These are phyloP conservation scores for Lissonota sp. DNA, from an alignment of 2,888 invertebrate genomes.

Conservation along the genomic window DNA sequence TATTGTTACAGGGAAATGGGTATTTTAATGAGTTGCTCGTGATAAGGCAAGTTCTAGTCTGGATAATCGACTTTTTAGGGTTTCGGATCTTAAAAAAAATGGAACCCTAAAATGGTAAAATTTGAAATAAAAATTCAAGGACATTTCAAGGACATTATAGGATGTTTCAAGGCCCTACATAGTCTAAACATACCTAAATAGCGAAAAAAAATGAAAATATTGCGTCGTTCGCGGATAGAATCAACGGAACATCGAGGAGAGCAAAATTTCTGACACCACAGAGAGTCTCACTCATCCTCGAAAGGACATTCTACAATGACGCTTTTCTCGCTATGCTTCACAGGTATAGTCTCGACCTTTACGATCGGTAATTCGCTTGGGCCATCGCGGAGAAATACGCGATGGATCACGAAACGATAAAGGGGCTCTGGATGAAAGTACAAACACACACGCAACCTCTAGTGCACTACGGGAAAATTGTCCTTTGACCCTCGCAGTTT, in stretches of 20 bases:
- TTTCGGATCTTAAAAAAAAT: not conserved
- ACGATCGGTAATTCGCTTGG: slow-evolving; percentile 72
- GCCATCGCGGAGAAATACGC: slow-evolving; percentile 21
- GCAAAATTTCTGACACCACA: slow-evolving; percentile 15
- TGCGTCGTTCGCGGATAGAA: slow-evolving; percentile 10
- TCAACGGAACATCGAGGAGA: slow-evolving; percentile 23
- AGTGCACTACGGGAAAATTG: slow-evolving; percentile 30
- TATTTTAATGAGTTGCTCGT: no score
- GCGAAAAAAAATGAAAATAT: slow-evolving; percentile 17
- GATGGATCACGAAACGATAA: slow-evolving; percentile 53
- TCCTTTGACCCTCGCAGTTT: not conserved
- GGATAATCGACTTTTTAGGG: not conserved
- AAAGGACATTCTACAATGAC: slow-evolving; percentile 73
- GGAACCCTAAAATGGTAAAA: not conserved
- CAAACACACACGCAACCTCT: not conserved
- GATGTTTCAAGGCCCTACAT: no score
- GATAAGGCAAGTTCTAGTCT: no score
- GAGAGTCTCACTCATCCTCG: slow-evolving; percentile 11
- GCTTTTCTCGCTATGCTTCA: slow-evolving; percentile 66
- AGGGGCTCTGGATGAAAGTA: slow-evolving; percentile 49
- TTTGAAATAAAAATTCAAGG: no score
- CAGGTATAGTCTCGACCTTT: slow-evolving; percentile 73
- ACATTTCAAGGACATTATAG: no score
- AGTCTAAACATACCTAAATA: no score
- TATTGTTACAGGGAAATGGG: no score